Percentiles rank a stretch among this genome's conserved stretches.
Conservation (phyloP, 1,140 invertebrate species). For the Sogatella furcifera region DNA sequence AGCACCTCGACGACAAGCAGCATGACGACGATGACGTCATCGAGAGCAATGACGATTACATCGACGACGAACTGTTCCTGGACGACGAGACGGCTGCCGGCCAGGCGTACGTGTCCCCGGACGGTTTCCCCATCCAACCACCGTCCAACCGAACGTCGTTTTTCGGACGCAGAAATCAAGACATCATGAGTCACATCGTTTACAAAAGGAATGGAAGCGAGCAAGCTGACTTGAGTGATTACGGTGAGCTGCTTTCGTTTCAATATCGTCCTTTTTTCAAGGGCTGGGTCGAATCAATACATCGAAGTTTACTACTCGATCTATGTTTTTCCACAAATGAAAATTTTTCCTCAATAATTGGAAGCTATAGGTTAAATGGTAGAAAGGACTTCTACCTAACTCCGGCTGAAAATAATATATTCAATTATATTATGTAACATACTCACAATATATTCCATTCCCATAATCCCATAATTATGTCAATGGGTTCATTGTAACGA, state of each 20-base stretch:
- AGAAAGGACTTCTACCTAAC: too few relatives aligned
- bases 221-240: conserved; percentile 52
- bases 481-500: too few relatives aligned
- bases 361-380: too few relatives aligned
- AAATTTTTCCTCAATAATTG: too few relatives aligned
- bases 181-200: conserved; percentile 41
- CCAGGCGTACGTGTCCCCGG: conserved; percentile 33
- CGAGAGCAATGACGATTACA: conserved; percentile 45
- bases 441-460: too few relatives aligned
- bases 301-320: too few relatives aligned
- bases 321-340: too few relatives aligned
- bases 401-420: too few relatives aligned
- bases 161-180: not conserved
- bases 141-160: not conserved
- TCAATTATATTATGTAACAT: too few relatives aligned
- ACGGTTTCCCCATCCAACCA: conserved; percentile 38
- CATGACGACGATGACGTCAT: conserved; percentile 46
- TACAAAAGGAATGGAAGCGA: conserved; percentile 43
- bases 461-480: too few relatives aligned
- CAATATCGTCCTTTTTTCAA: too few relatives aligned
- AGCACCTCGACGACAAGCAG: conserved; percentile 27
- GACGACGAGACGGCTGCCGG: conserved; percentile 34
- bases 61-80: conserved; percentile 44
- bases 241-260: conserved; percentile 46
- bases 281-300: too few relatives aligned